A percentile compares a stretch with the other conserved stretches of the same genome.
Evolutionary conservation across 2,113 vertebrate genomes (phyloP).

Genomic region (Apaloderma vittatum): DNA sequence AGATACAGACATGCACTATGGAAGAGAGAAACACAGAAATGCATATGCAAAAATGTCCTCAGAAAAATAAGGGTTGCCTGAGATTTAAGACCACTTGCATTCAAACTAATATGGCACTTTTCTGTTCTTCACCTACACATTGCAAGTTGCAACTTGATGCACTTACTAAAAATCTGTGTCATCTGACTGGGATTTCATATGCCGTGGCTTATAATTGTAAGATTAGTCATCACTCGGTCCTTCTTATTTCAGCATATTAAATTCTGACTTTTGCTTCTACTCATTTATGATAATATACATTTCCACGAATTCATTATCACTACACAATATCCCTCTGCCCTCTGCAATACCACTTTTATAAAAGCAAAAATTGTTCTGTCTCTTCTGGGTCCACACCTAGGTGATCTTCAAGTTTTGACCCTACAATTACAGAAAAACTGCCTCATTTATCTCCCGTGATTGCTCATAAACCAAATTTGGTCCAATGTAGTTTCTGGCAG

Average conservation of each 20-base stretch:
- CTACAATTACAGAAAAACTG: background rate
- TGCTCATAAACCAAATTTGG: background rate
- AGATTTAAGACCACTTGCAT: background rate
- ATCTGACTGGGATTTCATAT: background rate
- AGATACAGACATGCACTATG: accelerated
- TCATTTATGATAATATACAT: background rate
- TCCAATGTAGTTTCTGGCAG: background rate
- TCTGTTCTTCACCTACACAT: background rate
- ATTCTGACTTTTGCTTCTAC: conserved; percentile 43
- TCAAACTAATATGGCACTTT: background rate
- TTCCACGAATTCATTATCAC: conserved; percentile 23
- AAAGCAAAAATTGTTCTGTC: background rate
- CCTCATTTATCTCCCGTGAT: background rate
- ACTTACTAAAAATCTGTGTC: background rate
- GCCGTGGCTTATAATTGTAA: background rate
- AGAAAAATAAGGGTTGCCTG: background rate
- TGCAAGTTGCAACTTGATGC: background rate
- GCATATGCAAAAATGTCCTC: background rate
- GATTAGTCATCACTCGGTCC: conserved; percentile 41
- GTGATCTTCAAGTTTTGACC: background rate
- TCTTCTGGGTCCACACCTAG: background rate
- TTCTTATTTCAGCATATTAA: conserved; percentile 10
- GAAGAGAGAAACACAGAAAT: background rate
- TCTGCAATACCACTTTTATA: background rate
- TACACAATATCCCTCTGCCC: background rate